Percentiles rank a stretch among this genome's conserved stretches.
Conservation (phyloP, 2,113 vertebrate species). For the Colistium nudipinnis region DNA sequence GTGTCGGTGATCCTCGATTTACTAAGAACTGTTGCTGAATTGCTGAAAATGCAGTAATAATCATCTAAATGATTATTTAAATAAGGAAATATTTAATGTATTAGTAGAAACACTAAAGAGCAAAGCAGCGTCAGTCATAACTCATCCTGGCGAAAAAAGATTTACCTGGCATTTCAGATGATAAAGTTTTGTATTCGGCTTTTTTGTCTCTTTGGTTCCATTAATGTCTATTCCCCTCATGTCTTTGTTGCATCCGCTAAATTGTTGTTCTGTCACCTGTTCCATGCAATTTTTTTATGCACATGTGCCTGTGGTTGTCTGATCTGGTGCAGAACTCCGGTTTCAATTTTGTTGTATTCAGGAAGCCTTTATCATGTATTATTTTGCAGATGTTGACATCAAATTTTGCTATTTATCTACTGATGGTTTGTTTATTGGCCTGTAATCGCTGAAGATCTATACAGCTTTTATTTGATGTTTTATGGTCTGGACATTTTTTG, state of each 20-base stretch:
- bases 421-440: neutral
- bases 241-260: too few species aligned
- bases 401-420: slow-evolving; percentile 53
- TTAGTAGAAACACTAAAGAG: too few species aligned
- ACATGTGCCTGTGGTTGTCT: neutral
- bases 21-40: too few species aligned
- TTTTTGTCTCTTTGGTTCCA: neutral
- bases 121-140: neutral
- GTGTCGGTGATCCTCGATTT: too few species aligned
- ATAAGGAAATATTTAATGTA: too few species aligned
- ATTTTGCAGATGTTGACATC: neutral
- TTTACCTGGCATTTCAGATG: neutral
- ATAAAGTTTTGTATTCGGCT: neutral
- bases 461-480: slow-evolving; percentile 25
- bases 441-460: slow-evolving; percentile 2
- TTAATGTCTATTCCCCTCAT: neutral
- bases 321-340: slow-evolving; percentile 27
- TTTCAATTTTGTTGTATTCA: neutral
- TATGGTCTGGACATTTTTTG: neutral
- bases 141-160: neutral
- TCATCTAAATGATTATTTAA: too few species aligned
- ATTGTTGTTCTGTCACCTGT: neutral
- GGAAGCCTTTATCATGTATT: slow-evolving; percentile 3
- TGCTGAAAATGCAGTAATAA: too few species aligned
- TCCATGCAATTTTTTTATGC: slow-evolving; percentile 10